A percentile compares a stretch with the other conserved stretches of the same genome.
Evolutionary conservation across 2,888 invertebrate species (phyloP).

Genomic region (Pherbina coryleti): DNA sequence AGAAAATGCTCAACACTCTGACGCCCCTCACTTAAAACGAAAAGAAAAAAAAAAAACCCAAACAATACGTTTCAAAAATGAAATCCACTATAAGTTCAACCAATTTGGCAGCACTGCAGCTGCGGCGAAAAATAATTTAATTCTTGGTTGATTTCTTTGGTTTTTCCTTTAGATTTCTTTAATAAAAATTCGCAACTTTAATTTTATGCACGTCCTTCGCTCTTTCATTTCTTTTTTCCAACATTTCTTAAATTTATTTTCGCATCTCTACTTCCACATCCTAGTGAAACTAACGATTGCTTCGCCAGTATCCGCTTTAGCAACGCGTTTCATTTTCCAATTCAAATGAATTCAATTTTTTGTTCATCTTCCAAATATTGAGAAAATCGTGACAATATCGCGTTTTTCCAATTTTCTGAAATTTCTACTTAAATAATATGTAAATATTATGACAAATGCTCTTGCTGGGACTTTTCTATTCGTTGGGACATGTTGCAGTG

Average conservation of each 20-base stretch:
- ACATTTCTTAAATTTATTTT: neutral
- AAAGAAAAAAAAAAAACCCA: no score
- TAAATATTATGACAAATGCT: conserved; percentile 21
- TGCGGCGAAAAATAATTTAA: no score
- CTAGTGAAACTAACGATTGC: neutral
- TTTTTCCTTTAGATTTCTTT: no score
- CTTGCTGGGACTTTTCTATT: neutral
- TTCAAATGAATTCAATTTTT: neutral
- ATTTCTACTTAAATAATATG: conserved; percentile 4
- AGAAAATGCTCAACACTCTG: no score
- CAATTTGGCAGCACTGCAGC: no score
- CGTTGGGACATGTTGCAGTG: no score
- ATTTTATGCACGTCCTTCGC: neutral
- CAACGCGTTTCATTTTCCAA: neutral
- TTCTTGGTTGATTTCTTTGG: no score
- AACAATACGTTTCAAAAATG: no score
- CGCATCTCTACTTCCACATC: neutral
- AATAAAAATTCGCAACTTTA: no score
- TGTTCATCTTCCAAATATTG: neutral
- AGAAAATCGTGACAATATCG: conserved; percentile 9
- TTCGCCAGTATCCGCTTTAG: neutral
- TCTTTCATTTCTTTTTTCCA: neutral
- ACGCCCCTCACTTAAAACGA: no score
- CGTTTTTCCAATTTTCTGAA: conserved; percentile 21
- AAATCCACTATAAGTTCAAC: no score